Conservation (phyloP, 2,113 vertebrate species). For the Rhinogobius similis region DNA sequence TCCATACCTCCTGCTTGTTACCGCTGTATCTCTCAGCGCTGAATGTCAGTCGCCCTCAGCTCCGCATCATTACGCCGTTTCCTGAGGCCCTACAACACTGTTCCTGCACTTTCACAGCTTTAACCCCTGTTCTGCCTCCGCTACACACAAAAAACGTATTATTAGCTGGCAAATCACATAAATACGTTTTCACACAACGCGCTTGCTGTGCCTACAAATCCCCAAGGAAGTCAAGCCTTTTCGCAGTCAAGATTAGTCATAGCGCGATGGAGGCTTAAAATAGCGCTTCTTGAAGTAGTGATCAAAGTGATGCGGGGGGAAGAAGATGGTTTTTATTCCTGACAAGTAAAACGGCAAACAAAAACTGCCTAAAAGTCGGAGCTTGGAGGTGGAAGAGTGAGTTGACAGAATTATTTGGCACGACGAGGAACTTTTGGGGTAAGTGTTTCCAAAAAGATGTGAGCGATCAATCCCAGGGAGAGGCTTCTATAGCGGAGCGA, state of each 20-base stretch:
- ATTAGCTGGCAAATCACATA: conserved; percentile 17
- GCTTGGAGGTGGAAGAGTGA: background rate
- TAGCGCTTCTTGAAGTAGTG: conserved; percentile 31
- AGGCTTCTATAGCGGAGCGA: conserved; percentile 33
- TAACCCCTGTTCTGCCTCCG: conserved; percentile 25
- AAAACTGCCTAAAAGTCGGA: conserved; percentile 17
- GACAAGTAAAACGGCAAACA: conserved; percentile 36
- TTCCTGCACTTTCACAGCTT: conserved; percentile 27
- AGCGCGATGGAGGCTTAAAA: conserved; percentile 43
- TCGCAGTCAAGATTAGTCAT: conserved; percentile 29
- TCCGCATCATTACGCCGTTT: conserved; percentile 52
- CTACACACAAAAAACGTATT: conserved; percentile 30
- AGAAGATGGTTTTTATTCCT: conserved; percentile 2
- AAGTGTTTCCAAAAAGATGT: background rate
- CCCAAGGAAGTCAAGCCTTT: conserved; percentile 1
- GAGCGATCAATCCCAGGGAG: conserved; percentile 29
- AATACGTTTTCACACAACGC: background rate
- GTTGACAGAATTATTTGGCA: conserved; percentile 17
- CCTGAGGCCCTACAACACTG: conserved; percentile 36
- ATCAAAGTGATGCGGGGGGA: conserved; percentile 41
- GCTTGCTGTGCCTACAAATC: conserved; percentile 17
- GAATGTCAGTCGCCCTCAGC: conserved; percentile 49
- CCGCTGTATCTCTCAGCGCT: conserved; percentile 30
- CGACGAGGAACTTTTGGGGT: conserved; percentile 4
- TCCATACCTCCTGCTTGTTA: conserved; percentile 15